Evolutionary conservation across 2,888 invertebrate genomes (phyloP), one percentile per base, ranked within the genome.

Genomic region (Apamea epomidion): DNA sequence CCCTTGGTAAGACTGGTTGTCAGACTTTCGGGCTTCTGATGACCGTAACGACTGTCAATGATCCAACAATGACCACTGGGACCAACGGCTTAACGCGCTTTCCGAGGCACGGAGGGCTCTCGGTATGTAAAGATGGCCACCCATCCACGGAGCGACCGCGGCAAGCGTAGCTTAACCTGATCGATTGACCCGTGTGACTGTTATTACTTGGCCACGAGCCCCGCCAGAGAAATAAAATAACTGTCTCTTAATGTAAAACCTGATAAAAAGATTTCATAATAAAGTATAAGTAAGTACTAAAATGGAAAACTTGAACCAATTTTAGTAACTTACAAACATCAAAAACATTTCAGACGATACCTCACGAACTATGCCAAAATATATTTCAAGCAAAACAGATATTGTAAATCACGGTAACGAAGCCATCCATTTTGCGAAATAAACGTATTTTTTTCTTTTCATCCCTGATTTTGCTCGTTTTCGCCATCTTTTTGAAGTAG

Each of bases 351-450:
- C 58, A 77, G 68, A 62, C 58, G 64, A 72, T 64, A 80, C 77
- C 79, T 82, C 77, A 72, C 64, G 37, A 85, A 79, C 79, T 84
- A 75, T 74, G 71, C 45, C 78, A 86, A 86, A 89, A 88, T 81
- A 90, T 88, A 87, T 90, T 88, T 86, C 89, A 87, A 85, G 80
- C 85, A 85, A 88, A 88, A 90, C 83, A 90, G 90, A 90, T 91
- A 92, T 88, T 91, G 89, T 94, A 92, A 93, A 94, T 93, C 93
- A 93, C 88, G 60, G 87, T 93, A 93, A 94, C 92, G 91, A 93
- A 93, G 89, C 89, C 88, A 93, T 93, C 88, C 87, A 88, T 93
- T 91, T 81, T 89, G 85, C 76, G 78, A 84, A 88, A 87, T 88
- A 86, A 88, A 88, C 84, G 87, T 90, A 87, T 89, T 91, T 91